Conservation (phyloP, 2,888 invertebrate genomes). For the Vanessa cardui region DNA sequence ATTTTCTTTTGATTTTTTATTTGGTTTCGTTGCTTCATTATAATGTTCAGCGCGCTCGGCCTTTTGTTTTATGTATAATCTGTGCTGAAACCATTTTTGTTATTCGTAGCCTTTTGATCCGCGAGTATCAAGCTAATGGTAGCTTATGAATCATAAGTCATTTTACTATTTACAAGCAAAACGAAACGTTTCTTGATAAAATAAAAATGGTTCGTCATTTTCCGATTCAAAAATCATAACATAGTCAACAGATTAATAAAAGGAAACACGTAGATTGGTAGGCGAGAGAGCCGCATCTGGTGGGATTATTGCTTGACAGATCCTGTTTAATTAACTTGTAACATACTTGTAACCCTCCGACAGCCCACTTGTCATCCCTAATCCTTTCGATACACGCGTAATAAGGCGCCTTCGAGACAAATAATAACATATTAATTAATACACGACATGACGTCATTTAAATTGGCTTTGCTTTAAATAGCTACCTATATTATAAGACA, state of each 20-base stretch:
- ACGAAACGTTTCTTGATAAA: too few relatives aligned
- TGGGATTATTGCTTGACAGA: constrained; percentile 53
- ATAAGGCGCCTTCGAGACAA: constrained; percentile 19
- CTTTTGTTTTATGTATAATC: too few relatives aligned
- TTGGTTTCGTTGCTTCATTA: too few relatives aligned
- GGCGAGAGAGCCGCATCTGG: constrained; percentile 27
- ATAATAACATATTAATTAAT: constrained; percentile 30
- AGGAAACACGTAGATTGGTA: constrained; percentile 18
- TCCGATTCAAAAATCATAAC: too few relatives aligned
- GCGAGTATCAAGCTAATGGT: too few relatives aligned
- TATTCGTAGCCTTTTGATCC: too few relatives aligned
- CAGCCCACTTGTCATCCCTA: constrained; percentile 45
- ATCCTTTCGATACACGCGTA: constrained; percentile 33
- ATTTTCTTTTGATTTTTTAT: too few relatives aligned
- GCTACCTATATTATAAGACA: neutral
- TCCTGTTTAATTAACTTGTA: constrained; percentile 67
- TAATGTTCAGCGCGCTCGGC: too few relatives aligned
- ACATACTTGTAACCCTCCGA: constrained; percentile 45
- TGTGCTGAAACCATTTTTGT: too few relatives aligned
- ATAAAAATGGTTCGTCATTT: too few relatives aligned
- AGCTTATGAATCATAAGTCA: too few relatives aligned
- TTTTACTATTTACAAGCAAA: too few relatives aligned
- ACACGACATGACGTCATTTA: constrained; percentile 4
- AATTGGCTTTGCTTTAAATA: neutral
- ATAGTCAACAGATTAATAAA: constrained; percentile 10